Base-by-base conservation (phyloP, 1,140 invertebrate genomes). In the Andricus grossulariae region DNA sequence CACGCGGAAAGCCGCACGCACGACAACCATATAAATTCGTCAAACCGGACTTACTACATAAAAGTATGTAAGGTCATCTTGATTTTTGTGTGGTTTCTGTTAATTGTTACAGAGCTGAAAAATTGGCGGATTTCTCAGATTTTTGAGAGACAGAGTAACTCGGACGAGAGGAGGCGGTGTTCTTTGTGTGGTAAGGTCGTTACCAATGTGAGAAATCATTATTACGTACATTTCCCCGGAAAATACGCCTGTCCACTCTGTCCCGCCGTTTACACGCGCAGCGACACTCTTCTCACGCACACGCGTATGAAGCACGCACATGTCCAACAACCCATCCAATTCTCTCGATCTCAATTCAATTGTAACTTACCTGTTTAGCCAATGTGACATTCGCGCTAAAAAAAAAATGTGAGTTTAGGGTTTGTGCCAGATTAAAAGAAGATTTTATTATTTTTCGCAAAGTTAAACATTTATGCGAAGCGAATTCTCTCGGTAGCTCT, bases 161-260 rank as follows among this genome's bases (percentile, higher is more conserved):
- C 89, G 90, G 93, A 93, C 89, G 93, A 94, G 90, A 91, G 93
- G 87, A 92, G 93, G 87, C 91, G 93, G 84, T 94, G 94, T 90
- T 92, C 93, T 84, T 90, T 94, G 85, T 94, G 94, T 88, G 93
- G 94, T 85, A 94, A 94, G 92, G 93, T 94, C 84, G 93, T 94
- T 79, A 94, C 93, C 85, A 94, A 94, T 90, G 93, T 94, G 82
- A 91, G 94, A 81, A 94, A 94, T 91, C 94, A 94, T 87, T 94
- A 94, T 92, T 94, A 94, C 88, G 94, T 94, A 76, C 94, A 94
- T 89, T 94, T 93, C 85, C 94, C 94, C 70, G 93, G 93, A 79
- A 93, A 93, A 84, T 94, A 94, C 83, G 92, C 93, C 82, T 94
- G 94, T 88, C 89, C 92, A 74, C 90, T 93, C 82, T 94, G 93